Conservation (phyloP, 2,113 vertebrate genomes). For the Xyrauchen texanus region DNA sequence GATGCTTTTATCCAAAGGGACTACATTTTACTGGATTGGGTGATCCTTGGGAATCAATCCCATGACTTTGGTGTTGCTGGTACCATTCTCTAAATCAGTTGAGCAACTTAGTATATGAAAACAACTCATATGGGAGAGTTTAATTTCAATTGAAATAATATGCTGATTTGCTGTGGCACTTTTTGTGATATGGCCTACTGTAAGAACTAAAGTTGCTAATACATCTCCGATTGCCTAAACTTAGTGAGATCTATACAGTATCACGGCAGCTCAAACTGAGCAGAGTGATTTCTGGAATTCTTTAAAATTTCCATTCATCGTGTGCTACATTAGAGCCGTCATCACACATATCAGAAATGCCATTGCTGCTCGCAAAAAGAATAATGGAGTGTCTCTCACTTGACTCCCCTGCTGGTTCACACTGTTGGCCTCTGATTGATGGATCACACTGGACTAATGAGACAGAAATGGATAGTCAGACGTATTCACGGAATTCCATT, state of each 20-base stretch:
- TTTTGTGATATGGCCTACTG: no score
- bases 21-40: no score
- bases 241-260: not conserved
- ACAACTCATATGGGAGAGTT: no score
- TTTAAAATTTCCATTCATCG: slow-evolving; percentile 37
- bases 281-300: slow-evolving; percentile 4
- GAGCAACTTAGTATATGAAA: no score
- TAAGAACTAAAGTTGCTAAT: no score
- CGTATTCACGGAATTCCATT: slow-evolving; percentile 23
- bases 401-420: slow-evolving; percentile 27
- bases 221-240: not conserved
- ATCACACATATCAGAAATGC: slow-evolving; percentile 33
- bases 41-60: no score
- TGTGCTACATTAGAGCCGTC: slow-evolving; percentile 47
- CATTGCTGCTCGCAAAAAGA: slow-evolving; percentile 48
- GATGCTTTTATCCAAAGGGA: no score
- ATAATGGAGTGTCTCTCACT: slow-evolving; percentile 45
- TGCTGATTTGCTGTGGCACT: no score
- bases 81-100: no score
- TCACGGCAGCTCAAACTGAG: not conserved
- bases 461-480: slow-evolving; percentile 42
- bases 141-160: no score
- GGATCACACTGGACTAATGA: slow-evolving; percentile 31
- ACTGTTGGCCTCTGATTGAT: slow-evolving; percentile 27
- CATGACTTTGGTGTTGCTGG: no score